Base-by-base conservation (phyloP, 1,140 invertebrate species). In the Probaryconus sp. region DNA sequence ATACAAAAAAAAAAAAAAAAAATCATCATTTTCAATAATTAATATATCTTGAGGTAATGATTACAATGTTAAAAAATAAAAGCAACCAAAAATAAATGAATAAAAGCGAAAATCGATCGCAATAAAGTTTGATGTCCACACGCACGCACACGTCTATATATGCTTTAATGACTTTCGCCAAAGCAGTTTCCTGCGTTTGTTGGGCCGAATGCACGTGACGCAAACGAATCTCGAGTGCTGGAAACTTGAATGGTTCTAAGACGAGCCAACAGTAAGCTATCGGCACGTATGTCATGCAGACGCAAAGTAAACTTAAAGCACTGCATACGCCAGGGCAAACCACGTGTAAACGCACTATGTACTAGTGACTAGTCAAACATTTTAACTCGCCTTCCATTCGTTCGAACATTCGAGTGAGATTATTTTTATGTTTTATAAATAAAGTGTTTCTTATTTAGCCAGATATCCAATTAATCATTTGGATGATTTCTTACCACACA, bases 171-270 rank as follows among this genome's bases (percentile, higher is more conserved):
- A 48, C 56, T 70, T 55, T 70, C 50, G 67, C 31, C 37, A 17
- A 37, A 47, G 20, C 53, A 38, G 48, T 70, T 70, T 70, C 48
- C 56, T 61, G 56, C 42, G 56, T 55, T 61, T 55, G 48, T 61
- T 55, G 40, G 37, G 40, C 24, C 17, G 48, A 45, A 18, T 48
- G 50, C 56, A 70, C 65, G 65, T 69, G 65, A 69, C 65, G 55
- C 56, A 70, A 70, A 55, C 48, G 67, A 61, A 70, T 56, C 56
- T 70, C 61, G 56, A 70, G 63, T 70, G 67, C 55, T 60, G 37
- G 24, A 38, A 5, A 3, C 35, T 17, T 38, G 31, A 1, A 35
- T 40, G 47, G 42, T 7, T 14, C 56, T 13, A 3, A 56, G 43
- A 17, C 18, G 24, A 48, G 53, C 56, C 33, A 47, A 33, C 67